phyloP scores from a whole-genome alignment of 2,888 invertebrate genomes.

The Agrochola litura region DNA sequence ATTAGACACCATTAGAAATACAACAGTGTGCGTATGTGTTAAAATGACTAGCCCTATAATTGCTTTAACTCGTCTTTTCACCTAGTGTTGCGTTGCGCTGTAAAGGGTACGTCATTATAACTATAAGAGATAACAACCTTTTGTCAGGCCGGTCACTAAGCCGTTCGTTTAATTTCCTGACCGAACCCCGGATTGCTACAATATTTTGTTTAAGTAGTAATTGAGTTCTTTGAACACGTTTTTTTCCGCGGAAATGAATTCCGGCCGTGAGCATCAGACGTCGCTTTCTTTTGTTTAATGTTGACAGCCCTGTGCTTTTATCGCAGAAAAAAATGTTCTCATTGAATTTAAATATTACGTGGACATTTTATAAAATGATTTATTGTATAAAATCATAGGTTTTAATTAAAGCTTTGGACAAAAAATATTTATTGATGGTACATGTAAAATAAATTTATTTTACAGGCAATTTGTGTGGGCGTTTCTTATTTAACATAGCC shows the following conservation, averaged over 20 bases:
- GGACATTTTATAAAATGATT: conserved; percentile 52
- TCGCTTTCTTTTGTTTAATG: conserved; percentile 73
- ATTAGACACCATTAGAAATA: conserved; percentile 78
- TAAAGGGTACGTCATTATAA: conserved; percentile 83
- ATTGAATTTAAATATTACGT: conserved; percentile 65
- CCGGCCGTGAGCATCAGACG: conserved; percentile 71
- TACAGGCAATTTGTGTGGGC: conserved; percentile 44
- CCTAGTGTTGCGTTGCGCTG: conserved; percentile 76
- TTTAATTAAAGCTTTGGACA: conserved; percentile 57
- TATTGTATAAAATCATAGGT: conserved; percentile 50
- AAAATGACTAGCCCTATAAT: conserved; percentile 82
- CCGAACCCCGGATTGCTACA: conserved; percentile 83
- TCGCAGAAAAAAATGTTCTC: conserved; percentile 53
- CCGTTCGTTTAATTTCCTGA: conserved; percentile 89
- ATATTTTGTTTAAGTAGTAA: conserved; percentile 89
- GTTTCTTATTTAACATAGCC: conserved; percentile 54
- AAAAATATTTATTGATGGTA: conserved; percentile 41
- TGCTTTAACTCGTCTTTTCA: conserved; percentile 82
- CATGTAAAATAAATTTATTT: conserved; percentile 57
- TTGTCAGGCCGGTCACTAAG: conserved; percentile 82
- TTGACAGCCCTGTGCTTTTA: conserved; percentile 65
- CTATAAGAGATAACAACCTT: conserved; percentile 85
- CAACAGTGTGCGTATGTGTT: conserved; percentile 78
- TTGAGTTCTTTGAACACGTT: conserved; percentile 87
- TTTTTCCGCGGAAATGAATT: conserved; percentile 87